phyloP scores from a whole-genome alignment of 2,797 vertebrate genomes.

The Carcharodon carcharias region DNA sequence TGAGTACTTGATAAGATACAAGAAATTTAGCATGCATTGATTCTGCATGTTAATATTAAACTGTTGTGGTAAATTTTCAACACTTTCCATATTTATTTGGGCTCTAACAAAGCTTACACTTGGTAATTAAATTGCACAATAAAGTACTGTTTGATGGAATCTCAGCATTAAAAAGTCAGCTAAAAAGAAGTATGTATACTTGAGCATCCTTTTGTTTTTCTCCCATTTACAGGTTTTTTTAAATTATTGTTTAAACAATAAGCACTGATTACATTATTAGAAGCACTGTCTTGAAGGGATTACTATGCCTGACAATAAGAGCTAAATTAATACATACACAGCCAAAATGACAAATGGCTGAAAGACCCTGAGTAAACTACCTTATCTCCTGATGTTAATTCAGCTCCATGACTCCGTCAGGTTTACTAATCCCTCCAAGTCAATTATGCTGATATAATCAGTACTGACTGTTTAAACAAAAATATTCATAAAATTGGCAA shows the following conservation, averaged over 20 bases:
- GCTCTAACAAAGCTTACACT: neutral
- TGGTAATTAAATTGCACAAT: neutral
- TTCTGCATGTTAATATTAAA: neutral
- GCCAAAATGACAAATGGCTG: constrained; percentile 6
- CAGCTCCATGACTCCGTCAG: constrained; percentile 2
- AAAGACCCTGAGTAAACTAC: neutral
- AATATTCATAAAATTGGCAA: neutral
- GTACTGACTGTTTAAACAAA: constrained; percentile 19
- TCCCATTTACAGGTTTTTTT: neutral
- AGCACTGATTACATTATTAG: neutral
- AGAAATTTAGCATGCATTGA: neutral
- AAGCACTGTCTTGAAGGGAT: neutral
- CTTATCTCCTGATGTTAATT: constrained; percentile 35
- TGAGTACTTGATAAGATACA: neutral
- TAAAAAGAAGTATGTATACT: neutral
- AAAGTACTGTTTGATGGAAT: neutral
- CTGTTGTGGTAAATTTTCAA: neutral
- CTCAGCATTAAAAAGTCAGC: neutral
- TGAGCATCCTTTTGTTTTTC: neutral
- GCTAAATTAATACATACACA: constrained; percentile 11
- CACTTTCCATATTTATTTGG: neutral
- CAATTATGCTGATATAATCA: constrained; percentile 33
- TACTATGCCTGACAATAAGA: neutral
- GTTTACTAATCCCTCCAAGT: constrained; percentile 24
- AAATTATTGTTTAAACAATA: constrained; percentile 8